These are phyloP conservation scores for Zaprionus taronus DNA, from an alignment of 1,140 invertebrate genomes.

Conservation along the genomic window DNA sequence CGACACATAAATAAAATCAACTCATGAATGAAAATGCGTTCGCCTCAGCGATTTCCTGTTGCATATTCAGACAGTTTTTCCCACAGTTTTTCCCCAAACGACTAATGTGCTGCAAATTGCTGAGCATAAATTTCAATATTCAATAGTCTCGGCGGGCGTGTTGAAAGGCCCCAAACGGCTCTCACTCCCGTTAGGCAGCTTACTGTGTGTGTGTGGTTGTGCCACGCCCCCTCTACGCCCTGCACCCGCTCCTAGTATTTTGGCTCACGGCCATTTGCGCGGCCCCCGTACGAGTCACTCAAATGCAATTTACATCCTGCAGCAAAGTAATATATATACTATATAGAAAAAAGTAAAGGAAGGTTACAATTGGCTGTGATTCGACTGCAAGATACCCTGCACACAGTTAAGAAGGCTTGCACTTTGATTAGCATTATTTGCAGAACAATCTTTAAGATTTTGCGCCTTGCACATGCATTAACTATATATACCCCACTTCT, in stretches of 20 bases:
- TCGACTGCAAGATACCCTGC: background rate
- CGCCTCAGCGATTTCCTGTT: slow-evolving; percentile 76
- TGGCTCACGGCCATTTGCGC: slow-evolving; percentile 21
- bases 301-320: slow-evolving; percentile 6
- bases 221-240: background rate
- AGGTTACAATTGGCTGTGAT: background rate
- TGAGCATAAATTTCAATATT: slow-evolving; percentile 63
- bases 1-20: slow-evolving; percentile 75
- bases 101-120: slow-evolving; percentile 47
- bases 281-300: background rate
- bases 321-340: slow-evolving; percentile 27
- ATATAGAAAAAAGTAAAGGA: background rate
- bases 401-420: background rate
- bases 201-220: background rate
- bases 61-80: slow-evolving; percentile 39
- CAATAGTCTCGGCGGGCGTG: slow-evolving; percentile 51
- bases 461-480: background rate
- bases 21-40: slow-evolving; percentile 81
- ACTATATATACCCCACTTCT: background rate
- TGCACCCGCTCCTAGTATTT: background rate
- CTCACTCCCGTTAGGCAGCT: background rate
- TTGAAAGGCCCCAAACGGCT: slow-evolving; percentile 35
- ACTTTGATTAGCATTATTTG: background rate
- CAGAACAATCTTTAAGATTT: background rate
- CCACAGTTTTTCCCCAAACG: slow-evolving; percentile 15